A percentile compares a stretch with the other conserved stretches of the same genome.
Evolutionary conservation across 2,113 vertebrate species (phyloP).

Genomic region (Cyprinodon brontotheroides): DNA sequence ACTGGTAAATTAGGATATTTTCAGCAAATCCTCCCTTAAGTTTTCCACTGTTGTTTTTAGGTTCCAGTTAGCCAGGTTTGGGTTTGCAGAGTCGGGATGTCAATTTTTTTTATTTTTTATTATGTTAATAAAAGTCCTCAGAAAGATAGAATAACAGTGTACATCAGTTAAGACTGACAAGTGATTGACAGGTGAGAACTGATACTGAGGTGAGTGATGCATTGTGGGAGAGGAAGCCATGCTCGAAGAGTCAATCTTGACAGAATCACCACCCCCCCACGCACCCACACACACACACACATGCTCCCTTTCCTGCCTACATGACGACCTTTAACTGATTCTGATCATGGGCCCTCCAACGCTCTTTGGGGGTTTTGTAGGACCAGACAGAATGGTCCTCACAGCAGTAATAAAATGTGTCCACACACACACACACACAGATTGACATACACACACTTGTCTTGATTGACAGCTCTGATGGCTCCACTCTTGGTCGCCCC

Average conservation of each 20-base stretch:
- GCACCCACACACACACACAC: constrained; percentile 1
- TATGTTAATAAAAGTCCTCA: constrained; percentile 7
- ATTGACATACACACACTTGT: constrained; percentile 6
- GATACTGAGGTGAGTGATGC: constrained; percentile 20
- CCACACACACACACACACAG: constrained; percentile 26
- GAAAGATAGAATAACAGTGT: background rate
- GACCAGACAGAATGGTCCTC: constrained; percentile 5
- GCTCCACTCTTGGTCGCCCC: constrained; percentile 50
- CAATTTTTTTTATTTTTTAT: background rate
- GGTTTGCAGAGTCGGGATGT: background rate
- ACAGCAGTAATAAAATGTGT: background rate
- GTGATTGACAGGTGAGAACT: constrained; percentile 16
- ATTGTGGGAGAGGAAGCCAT: constrained; percentile 43
- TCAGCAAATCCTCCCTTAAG: background rate
- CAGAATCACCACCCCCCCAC: constrained; percentile 22
- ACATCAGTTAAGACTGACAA: background rate
- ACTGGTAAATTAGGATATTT: background rate
- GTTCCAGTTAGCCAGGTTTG: background rate
- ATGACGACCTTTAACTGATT: background rate
- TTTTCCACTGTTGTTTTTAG: background rate
- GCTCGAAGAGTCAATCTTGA: constrained; percentile 54
- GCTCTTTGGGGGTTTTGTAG: background rate
- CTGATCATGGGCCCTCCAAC: background rate
- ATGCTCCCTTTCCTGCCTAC: background rate
- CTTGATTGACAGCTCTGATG: constrained; percentile 53